Conservation (phyloP, 2,113 vertebrate genomes). For the Pedetes capensis region DNA sequence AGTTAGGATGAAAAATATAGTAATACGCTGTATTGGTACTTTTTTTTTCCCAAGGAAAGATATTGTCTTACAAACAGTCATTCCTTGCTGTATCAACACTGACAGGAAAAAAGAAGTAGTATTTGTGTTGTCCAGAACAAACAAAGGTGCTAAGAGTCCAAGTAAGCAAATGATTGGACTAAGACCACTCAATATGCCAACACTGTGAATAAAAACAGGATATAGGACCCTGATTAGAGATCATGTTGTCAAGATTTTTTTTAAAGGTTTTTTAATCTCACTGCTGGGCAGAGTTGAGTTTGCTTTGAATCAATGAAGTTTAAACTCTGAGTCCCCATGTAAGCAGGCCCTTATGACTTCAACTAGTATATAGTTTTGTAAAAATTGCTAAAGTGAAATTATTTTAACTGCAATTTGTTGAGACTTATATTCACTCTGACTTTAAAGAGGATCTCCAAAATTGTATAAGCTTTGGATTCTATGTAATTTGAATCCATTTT, state of each 20-base stretch:
- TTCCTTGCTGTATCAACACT: background rate
- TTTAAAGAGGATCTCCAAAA: background rate
- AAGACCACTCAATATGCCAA: background rate
- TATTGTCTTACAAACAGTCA: conserved; percentile 26
- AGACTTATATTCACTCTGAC: background rate
- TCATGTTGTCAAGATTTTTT: background rate
- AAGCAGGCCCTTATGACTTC: background rate
- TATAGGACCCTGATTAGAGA: background rate
- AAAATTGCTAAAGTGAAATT: background rate
- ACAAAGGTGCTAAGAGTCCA: background rate
- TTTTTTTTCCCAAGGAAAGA: conserved; percentile 22
- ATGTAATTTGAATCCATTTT: background rate
- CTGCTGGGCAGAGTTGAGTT: background rate
- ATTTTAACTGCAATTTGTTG: background rate
- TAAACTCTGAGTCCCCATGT: background rate
- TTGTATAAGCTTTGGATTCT: background rate
- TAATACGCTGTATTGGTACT: background rate
- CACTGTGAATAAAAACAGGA: background rate
- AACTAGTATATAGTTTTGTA: background rate
- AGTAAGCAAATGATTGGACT: background rate
- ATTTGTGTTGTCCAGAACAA: background rate
- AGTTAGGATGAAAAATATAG: conserved; percentile 22
- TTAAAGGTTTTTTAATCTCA: conserved; percentile 32
- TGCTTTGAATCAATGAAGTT: background rate
- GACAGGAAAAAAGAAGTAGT: background rate